Base-by-base conservation (phyloP, 2,888 invertebrate species). In the Capitulum mitella region DNA sequence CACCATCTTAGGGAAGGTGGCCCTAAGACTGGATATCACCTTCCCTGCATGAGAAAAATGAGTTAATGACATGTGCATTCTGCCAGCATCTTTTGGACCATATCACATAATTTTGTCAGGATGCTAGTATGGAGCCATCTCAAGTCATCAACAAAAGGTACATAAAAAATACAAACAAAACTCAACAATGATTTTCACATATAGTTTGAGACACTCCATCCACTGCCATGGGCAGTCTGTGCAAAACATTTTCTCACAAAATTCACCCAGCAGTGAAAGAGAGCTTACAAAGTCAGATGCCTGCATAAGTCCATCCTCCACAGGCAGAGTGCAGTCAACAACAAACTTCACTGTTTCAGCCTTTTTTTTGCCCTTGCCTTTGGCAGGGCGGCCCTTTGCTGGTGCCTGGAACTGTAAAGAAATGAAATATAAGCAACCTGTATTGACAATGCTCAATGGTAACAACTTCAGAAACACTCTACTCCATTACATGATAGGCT, bases 251-350 rank as follows among this genome's bases (percentile, higher is more conserved):
- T 3, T 3, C 6, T 3, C 51, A 51, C 51, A 51, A 26, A 19
- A 26, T 2, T n/a, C n/a, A n/a, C n/a, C n/a, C n/a, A n/a, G n/a
- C n/a, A n/a, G n/a, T n/a, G n/a, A n/a, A n/a, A n/a, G n/a, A n/a
- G 12, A 81, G 92, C 95, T 92, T 90, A 95, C 95, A 87, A 99
- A 99, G 88, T 95, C 97, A 46, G 91, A 91, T 81, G 96, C 94
- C 89, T 98, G 98, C 90, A 99, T 92, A 86, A 99, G 98, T 86
- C 96, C 97, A 88, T 99, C 99, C 87, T 99, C 99, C 51, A 97
- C 98, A 79, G 99, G 99, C 87, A 98, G 97, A 83, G 97, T 97
- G 89, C 98, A 99, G 87, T 99, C 99, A 85, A 99, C 93, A 82
- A 92, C 90, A 87, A 97, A 99, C 85, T 93, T 95, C 79, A 96